A percentile compares a stretch with the other conserved stretches of the same genome.
phyloP scores from a whole-genome alignment of 2,113 vertebrate genomes.

The Talpa occidentalis region DNA sequence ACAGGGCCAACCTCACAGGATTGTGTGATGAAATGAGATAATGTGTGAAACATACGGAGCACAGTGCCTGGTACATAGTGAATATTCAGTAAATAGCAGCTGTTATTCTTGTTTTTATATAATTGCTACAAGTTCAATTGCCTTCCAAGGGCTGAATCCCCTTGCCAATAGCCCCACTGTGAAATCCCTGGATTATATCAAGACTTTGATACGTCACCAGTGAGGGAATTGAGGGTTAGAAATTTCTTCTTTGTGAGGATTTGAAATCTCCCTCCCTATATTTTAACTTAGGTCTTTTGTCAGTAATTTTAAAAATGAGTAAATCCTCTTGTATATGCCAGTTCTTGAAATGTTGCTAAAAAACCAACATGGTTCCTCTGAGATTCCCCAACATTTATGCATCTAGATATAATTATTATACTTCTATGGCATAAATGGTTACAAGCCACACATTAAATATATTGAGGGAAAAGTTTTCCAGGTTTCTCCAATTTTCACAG shows the following conservation, averaged over 20 bases:
- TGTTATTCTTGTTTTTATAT: background rate
- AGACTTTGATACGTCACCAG: background rate
- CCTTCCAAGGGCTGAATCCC: background rate
- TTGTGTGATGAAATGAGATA: background rate
- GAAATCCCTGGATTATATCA: background rate
- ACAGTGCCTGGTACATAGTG: background rate
- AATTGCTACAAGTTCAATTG: background rate
- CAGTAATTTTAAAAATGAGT: background rate
- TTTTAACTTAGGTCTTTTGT: background rate
- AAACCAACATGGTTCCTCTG: background rate
- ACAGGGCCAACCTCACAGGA: background rate
- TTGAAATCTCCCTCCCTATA: slow-evolving; percentile 25
- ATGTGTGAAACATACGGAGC: background rate
- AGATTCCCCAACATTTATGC: background rate
- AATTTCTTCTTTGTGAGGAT: background rate
- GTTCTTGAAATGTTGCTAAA: slow-evolving; percentile 34
- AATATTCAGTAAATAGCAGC: background rate
- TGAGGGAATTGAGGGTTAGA: background rate
- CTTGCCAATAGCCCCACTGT: background rate
- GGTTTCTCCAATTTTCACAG: background rate
- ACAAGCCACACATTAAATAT: background rate
- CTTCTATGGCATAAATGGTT: background rate
- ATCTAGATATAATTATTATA: background rate
- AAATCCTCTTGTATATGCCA: background rate
- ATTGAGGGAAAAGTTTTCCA: background rate